phyloP scores from a whole-genome alignment of 2,797 vertebrate genomes.

The Choloepus didactylus region DNA sequence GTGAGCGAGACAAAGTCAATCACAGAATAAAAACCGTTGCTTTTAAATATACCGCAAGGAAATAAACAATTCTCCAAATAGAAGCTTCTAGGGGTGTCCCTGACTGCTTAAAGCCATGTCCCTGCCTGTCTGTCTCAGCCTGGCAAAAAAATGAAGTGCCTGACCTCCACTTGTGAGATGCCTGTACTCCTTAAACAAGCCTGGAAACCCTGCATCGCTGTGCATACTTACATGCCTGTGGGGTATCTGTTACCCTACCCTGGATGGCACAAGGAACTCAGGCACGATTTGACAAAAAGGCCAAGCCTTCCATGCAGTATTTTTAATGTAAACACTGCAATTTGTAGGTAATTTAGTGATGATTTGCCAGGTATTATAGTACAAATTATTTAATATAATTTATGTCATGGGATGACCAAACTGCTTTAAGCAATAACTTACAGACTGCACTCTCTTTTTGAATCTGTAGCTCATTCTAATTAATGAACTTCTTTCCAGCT shows the following conservation, averaged over 20 bases:
- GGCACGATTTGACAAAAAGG: not conserved
- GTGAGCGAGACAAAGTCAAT: too few species aligned
- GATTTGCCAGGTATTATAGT: not conserved
- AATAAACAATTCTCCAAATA: not conserved
- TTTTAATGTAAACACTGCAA: not conserved
- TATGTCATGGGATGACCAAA: not conserved
- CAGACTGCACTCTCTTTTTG: rapidly evolving
- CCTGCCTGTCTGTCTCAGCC: not conserved
- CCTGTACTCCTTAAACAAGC: not conserved
- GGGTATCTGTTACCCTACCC: not conserved
- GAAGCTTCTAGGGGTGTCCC: not conserved
- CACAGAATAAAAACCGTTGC: not conserved
- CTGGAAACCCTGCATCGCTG: rapidly evolving
- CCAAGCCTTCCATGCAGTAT: not conserved
- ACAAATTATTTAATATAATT: not conserved
- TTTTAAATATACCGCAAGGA: not conserved
- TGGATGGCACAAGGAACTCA: rapidly evolving
- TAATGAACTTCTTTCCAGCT: constrained; percentile 71
- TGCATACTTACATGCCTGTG: rapidly evolving
- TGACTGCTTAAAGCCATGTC: too few species aligned
- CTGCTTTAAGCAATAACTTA: not conserved
- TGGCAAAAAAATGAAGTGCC: not conserved
- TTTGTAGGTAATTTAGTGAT: not conserved
- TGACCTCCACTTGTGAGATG: not conserved
- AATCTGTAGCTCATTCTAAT: constrained; percentile 72